Evolutionary conservation across 2,797 vertebrate genomes (phyloP), one percentile per base, ranked within the genome.

Genomic region (Argyrosomus regius): DNA sequence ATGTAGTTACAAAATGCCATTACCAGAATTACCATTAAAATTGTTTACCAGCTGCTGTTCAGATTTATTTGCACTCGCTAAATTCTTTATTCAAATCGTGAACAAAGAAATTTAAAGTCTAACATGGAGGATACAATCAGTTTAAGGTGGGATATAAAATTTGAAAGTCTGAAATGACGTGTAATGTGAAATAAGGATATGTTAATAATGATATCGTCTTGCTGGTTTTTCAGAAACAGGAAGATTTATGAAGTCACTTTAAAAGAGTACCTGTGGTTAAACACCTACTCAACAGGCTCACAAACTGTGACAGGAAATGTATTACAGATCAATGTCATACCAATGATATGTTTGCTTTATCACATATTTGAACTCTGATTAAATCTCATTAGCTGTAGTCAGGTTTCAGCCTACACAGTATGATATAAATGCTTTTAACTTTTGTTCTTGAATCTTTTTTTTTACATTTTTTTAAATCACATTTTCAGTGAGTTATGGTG

Each of bases 1-100:
- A 92, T 78, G 76, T 73, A 82, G 78, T 89, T 88, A 88, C 66
- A 82, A 87, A 92, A 91, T 67, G 68, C 43, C 58, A 41, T 71
- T 78, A 90, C 81, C 80, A 68, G 56, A 70, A 53, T 79, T 84
- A 67, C 74, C 70, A 49, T 76, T 77, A 78, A 28, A 85, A 81
- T 16, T 86, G 83, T 91, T 90, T 76, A 82, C 80, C 60, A 60
- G 69, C 69, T 66, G 16, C 20, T 79, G 69, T 73, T 86, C 78
- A 14, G 13, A 63, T 79, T 39, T 50, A 26, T 46, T 43, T 60
- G 54, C 39, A 54, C 10, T 54, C 11, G 20, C 11, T 39, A 4
- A 57, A 22, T 24, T 8, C 10, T 68, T 24, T 24, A 43, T 17
- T 62, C 24, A 62, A 57, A 68, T 14, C 24, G 26, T 41, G 9